These are phyloP conservation scores for Archaeoteleia sp. DNA, from an alignment of 2,888 invertebrate genomes.

Conservation along the genomic window DNA sequence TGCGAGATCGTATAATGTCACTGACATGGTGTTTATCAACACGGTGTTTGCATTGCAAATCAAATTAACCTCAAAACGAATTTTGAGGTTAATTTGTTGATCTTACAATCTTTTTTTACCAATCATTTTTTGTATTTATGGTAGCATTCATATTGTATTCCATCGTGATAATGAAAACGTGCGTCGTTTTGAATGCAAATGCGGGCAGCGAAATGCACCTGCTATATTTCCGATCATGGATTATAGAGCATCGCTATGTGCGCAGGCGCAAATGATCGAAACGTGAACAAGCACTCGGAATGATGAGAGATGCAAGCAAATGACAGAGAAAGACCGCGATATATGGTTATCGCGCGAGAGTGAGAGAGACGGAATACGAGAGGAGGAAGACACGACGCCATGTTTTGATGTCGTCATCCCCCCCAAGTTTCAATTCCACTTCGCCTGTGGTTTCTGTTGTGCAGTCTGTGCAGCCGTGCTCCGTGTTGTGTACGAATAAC, in stretches of 20 bases:
- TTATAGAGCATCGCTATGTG: too few species aligned
- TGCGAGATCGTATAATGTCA: too few species aligned
- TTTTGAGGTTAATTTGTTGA: too few species aligned
- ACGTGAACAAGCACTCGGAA: neutral
- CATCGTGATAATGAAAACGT: too few species aligned
- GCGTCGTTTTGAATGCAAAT: too few species aligned
- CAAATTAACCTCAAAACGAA: too few species aligned
- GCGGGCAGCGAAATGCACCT: conserved; percentile 28
- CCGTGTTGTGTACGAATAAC: neutral
- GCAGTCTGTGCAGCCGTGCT: conserved; percentile 12
- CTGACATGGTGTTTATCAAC: too few species aligned
- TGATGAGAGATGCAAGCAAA: conserved; percentile 16
- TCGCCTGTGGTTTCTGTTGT: conserved; percentile 7
- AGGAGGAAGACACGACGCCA: conserved; percentile 67
- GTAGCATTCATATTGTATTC: too few species aligned
- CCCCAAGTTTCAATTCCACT: conserved; percentile 36
- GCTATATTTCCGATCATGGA: too few species aligned
- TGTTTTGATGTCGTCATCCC: conserved; percentile 73
- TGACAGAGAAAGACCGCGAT: conserved; percentile 7
- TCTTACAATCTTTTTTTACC: too few species aligned
- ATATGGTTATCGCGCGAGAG: conserved; percentile 10
- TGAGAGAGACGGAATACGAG: conserved; percentile 15
- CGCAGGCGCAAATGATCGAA: conserved; percentile 5
- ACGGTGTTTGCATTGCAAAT: too few species aligned
- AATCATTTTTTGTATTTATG: too few species aligned